Evolutionary conservation across 2,888 invertebrate species (phyloP).

Genomic region (Brachyptera risi): DNA sequence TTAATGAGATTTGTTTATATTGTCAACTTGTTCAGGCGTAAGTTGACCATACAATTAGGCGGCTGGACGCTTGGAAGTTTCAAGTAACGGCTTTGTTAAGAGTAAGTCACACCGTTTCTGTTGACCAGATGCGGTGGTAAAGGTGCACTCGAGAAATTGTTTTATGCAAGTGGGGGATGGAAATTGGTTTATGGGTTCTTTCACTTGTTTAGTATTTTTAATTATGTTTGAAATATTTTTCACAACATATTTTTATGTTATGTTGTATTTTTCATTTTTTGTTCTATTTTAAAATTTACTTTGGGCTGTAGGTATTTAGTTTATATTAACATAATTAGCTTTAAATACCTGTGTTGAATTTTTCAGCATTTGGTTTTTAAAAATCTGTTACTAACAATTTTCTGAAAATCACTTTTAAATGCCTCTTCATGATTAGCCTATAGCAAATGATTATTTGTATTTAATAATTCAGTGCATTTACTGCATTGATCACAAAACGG

Average conservation of each 20-base stretch:
- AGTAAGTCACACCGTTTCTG: constrained; percentile 22
- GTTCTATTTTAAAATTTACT: constrained; percentile 28
- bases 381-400: constrained; percentile 30
- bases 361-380: constrained; percentile 24
- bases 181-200: constrained; percentile 33
- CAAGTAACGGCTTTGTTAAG: constrained; percentile 24
- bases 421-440: constrained; percentile 24
- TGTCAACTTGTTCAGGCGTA: constrained; percentile 23
- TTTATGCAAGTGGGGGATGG: constrained; percentile 31
- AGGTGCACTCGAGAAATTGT: constrained; percentile 26
- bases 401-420: constrained; percentile 26
- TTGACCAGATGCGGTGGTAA: constrained; percentile 27
- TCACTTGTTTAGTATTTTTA: constrained; percentile 29
- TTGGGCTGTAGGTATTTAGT: constrained; percentile 31
- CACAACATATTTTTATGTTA: constrained; percentile 25
- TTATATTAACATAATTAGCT: constrained; percentile 30
- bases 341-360: constrained; percentile 28
- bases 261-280: constrained; percentile 29
- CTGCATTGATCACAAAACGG: constrained; percentile 31
- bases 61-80: constrained; percentile 12
- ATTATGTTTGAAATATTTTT: constrained; percentile 26
- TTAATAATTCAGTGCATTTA: constrained; percentile 24
- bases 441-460: constrained; percentile 22
- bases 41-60: constrained; percentile 20
- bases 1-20: constrained; percentile 27